A percentile compares a stretch with the other conserved stretches of the same genome.
These are phyloP conservation scores for Helostoma temminkii DNA, from an alignment of 2,797 vertebrate genomes.

Conservation along the genomic window DNA sequence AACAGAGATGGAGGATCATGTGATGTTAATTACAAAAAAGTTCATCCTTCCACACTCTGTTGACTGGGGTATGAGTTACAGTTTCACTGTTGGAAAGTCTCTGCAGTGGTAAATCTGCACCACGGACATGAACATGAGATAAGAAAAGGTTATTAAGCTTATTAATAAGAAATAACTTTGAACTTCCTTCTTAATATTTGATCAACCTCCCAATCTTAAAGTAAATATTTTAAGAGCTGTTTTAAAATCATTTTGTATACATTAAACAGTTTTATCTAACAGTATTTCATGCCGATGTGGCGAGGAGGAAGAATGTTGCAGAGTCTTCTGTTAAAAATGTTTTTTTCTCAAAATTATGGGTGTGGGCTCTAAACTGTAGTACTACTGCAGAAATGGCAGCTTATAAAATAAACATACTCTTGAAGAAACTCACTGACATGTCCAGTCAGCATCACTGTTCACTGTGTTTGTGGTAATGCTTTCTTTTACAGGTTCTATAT, in stretches of 20 bases:
- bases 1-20: conserved; percentile 61
- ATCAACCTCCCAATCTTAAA: not conserved
- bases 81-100: conserved; percentile 45
- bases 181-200: not conserved
- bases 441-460: too few species aligned
- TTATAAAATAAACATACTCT: too few species aligned
- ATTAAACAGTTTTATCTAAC: not conserved
- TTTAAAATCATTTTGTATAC: not conserved
- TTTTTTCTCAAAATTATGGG: not conserved
- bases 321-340: too few species aligned
- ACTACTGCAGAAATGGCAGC: too few species aligned
- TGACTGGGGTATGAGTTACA: conserved; percentile 39
- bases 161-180: not conserved
- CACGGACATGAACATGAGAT: not conserved
- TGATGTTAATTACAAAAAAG: conserved; percentile 57
- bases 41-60: conserved; percentile 47
- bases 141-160: not conserved
- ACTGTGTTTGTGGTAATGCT: too few species aligned
- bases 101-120: conserved; percentile 20
- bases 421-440: too few species aligned
- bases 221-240: not conserved
- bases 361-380: not conserved
- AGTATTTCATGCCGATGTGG: too few species aligned
- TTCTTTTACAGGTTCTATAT: too few species aligned
- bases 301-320: too few species aligned